These are phyloP conservation scores for Archaeoteleia sp. DNA, from an alignment of 2,888 invertebrate species.

Conservation along the genomic window DNA sequence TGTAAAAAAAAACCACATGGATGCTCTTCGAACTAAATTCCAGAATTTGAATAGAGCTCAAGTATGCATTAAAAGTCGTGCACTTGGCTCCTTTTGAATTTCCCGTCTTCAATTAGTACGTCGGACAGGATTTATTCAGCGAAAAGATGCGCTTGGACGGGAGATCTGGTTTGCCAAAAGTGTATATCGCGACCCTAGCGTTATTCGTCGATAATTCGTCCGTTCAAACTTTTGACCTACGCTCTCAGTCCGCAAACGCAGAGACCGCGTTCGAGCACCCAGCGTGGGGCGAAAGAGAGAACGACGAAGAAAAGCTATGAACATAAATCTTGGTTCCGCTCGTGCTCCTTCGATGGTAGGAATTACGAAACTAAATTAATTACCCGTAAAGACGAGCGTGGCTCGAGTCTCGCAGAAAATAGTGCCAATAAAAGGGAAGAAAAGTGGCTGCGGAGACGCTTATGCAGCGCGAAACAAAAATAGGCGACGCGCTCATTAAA, in stretches of 20 bases:
- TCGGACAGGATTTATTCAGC: slow-evolving; percentile 35
- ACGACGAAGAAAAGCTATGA: slow-evolving; percentile 47
- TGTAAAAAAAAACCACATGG: no score
- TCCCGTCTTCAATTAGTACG: slow-evolving; percentile 23
- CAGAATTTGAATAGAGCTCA: no score
- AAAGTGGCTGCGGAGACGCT: slow-evolving; percentile 51
- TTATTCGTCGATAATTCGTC: slow-evolving; percentile 48
- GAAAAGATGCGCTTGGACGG: slow-evolving; percentile 14
- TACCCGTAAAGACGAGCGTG: slow-evolving; percentile 60
- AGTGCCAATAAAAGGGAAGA: slow-evolving; percentile 48
- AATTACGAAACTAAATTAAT: slow-evolving; percentile 71
- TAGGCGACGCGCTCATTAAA: slow-evolving; percentile 55
- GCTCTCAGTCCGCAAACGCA: slow-evolving; percentile 26
- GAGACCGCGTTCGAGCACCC: background rate
- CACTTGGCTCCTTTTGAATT: no score
- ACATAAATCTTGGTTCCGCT: slow-evolving; percentile 53
- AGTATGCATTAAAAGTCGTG: no score
- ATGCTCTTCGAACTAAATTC: no score
- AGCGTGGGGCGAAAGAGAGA: background rate
- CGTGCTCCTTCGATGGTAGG: slow-evolving; percentile 60
- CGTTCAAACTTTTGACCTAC: slow-evolving; percentile 39
- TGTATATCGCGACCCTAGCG: slow-evolving; percentile 15
- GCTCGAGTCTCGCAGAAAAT: slow-evolving; percentile 53
- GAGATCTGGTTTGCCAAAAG: slow-evolving; percentile 22
- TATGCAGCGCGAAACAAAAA: slow-evolving; percentile 54